Evolutionary conservation across 1,140 invertebrate genomes (phyloP), one percentile per base, ranked within the genome.

Genomic region (Drosophila kohkoa): DNA sequence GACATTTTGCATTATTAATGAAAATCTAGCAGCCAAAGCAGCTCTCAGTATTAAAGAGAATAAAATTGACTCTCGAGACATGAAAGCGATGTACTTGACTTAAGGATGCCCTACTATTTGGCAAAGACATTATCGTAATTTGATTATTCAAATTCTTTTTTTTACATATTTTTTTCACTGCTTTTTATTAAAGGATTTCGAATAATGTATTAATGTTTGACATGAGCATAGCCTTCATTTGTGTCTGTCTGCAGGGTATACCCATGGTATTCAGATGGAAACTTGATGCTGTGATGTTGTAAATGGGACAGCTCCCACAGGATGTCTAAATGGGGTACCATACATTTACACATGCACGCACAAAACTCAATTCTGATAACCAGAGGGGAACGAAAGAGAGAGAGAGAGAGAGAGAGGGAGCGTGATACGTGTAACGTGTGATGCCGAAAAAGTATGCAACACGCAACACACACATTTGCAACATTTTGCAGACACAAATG

Each of bases 271-370:
- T 48, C 46, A 68, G 46, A 65, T 70, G 57, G 28, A 46, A 64
- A 64, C 43, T 45, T 57, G 58, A 58, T 68, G 48, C 55, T 54
- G 35, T 46, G 28, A 32, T 15, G 6, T n/a, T 54, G 66, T 32
- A 87, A 79, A 77, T 87, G 52, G 68, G 64, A 86, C 72, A 63
- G 72, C 76, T 86, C 82, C 82, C 82, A n/a, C 7, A 69, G 79
- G 82, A 82, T 45, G 25, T 63, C 62, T 60, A 67, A 58, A 57
- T 55, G 38, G 13, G 58, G 58, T 63, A 28, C 32, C 48, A 58
- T 28, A 45, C 35, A 41, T 38, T 52, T 48, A n/a, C 30, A 48
- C 16, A 35, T n/a, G 52, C 35, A 57, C 54, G 51, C 51, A 35
- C 51, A 35, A 15, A 54, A 35, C 51, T 54, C 51, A 41, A 41